phyloP scores from a whole-genome alignment of 2,113 vertebrate genomes.

The Amphiprion percula region DNA sequence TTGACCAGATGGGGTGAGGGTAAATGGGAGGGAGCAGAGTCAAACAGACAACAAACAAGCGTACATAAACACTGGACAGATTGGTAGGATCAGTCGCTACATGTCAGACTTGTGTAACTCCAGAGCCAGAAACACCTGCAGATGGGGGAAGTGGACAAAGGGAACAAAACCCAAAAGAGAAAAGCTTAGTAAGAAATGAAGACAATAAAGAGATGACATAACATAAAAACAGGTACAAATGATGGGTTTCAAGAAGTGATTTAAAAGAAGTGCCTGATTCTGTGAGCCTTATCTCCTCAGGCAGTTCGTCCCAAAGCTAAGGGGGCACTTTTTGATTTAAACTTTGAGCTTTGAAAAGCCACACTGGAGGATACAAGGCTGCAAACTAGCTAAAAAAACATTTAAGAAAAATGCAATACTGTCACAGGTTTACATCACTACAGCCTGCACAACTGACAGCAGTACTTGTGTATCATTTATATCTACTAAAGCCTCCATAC shows the following conservation, averaged over 20 bases:
- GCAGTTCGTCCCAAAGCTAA: neutral
- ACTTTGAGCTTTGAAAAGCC: neutral
- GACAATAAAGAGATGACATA: too few relatives aligned
- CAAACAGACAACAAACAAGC: too few relatives aligned
- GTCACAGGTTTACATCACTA: neutral
- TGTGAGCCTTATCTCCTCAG: neutral
- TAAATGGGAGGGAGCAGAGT: too few relatives aligned
- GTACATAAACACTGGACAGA: too few relatives aligned
- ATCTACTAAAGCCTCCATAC: conserved; percentile 4
- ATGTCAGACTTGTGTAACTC: too few relatives aligned
- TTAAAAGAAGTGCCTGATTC: neutral
- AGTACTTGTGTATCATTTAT: neutral
- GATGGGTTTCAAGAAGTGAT: neutral
- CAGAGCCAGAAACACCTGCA: neutral
- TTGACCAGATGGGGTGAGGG: too few relatives aligned
- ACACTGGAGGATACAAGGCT: neutral
- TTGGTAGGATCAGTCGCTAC: too few relatives aligned
- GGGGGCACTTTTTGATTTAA: neutral
- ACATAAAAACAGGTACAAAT: too few relatives aligned
- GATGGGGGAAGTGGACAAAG: too few relatives aligned
- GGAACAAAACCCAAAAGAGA: neutral
- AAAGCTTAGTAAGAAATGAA: neutral
- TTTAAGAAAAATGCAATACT: neutral
- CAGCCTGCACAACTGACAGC: neutral
- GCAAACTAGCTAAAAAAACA: neutral